These are phyloP conservation scores for Cephalopachus bancanus DNA, from an alignment of 2,797 vertebrate genomes.

Conservation along the genomic window DNA sequence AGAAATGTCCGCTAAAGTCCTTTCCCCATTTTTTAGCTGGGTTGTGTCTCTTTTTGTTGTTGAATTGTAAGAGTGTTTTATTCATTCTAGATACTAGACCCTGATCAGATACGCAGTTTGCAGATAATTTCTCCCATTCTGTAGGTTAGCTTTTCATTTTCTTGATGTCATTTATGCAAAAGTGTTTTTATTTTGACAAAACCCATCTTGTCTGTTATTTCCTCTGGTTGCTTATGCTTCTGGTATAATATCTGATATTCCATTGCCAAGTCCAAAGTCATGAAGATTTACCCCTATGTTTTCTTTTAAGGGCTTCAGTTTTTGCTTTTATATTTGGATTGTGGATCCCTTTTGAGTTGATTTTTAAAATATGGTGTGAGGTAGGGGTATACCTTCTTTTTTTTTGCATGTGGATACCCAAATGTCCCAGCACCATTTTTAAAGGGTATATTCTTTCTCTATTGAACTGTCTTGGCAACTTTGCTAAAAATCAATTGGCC, in stretches of 20 bases:
- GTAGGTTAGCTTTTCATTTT: neutral
- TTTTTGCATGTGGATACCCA: neutral
- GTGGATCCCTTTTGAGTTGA: neutral
- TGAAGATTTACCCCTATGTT: neutral
- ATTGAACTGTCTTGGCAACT: neutral
- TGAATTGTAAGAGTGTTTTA: neutral
- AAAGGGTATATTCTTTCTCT: neutral
- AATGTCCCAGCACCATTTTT: neutral
- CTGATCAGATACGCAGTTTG: neutral
- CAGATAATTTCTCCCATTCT: neutral
- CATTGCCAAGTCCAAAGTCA: neutral
- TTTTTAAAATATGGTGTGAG: neutral
- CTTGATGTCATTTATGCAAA: neutral
- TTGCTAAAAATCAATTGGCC: neutral
- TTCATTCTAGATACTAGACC: neutral
- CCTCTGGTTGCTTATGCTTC: neutral
- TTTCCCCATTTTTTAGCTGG: neutral
- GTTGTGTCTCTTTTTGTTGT: neutral
- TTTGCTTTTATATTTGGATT: neutral
- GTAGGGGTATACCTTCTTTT: neutral
- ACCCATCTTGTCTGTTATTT: neutral
- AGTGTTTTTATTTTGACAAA: neutral
- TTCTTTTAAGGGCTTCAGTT: neutral
- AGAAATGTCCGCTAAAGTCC: neutral
- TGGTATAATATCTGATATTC: neutral